Evolutionary conservation across 2,113 vertebrate species (phyloP).

Genomic region (Cariama cristata): DNA sequence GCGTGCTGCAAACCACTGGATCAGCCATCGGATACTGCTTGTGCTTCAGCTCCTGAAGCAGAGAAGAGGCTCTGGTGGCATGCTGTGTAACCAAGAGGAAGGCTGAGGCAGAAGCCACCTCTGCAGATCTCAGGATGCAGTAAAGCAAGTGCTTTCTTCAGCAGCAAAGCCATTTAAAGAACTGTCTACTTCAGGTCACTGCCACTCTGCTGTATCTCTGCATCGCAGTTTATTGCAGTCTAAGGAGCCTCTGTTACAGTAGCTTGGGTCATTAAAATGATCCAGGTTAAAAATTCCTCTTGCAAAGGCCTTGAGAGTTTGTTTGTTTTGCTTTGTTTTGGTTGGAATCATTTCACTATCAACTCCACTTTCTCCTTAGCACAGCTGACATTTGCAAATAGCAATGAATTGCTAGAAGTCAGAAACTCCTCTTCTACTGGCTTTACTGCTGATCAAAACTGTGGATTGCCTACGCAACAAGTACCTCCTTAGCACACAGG

Average conservation of each 20-base stretch:
- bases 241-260: not conserved
- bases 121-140: not conserved
- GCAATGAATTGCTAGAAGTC: not conserved
- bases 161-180: not conserved
- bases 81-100: accelerated
- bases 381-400: not conserved
- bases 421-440: not conserved
- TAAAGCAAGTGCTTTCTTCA: not conserved
- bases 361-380: not conserved
- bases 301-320: not conserved
- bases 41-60: not conserved
- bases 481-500: not conserved
- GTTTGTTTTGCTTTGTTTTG: not conserved
- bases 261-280: not conserved
- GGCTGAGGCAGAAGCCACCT: not conserved
- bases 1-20: not conserved
- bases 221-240: not conserved
- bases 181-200: not conserved
- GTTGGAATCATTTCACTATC: not conserved
- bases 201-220: not conserved
- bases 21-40: not conserved
- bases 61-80: not conserved
- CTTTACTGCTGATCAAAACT: not conserved
- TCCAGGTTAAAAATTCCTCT: not conserved
- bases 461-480: not conserved